These are phyloP conservation scores for Dinomys branickii DNA, from an alignment of 2,113 vertebrate genomes.

Conservation along the genomic window DNA sequence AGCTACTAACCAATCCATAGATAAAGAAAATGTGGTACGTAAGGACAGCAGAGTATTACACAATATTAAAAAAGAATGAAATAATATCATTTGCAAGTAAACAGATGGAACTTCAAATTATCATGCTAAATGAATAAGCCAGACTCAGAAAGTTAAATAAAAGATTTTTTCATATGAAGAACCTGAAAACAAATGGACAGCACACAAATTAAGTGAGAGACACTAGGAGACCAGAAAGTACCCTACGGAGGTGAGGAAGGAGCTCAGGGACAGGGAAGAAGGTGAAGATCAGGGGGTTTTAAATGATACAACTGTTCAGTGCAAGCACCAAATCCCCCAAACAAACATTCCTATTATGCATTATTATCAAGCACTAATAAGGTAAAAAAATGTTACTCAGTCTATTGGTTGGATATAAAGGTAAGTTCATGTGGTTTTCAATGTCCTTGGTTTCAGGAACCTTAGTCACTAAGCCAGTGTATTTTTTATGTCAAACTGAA, in stretches of 20 bases:
- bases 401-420: background rate
- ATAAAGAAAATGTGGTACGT: no score
- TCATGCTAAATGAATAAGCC: no score
- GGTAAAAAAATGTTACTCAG: background rate
- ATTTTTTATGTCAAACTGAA: background rate
- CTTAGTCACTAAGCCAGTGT: background rate
- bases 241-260: background rate
- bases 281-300: background rate
- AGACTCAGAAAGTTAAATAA: background rate
- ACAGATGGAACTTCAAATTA: no score
- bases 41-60: no score
- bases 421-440: background rate
- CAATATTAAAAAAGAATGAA: no score
- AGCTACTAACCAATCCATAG: no score
- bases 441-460: background rate
- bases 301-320: background rate
- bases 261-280: background rate
- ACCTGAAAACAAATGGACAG: background rate
- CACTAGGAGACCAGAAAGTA: background rate
- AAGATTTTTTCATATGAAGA: background rate
- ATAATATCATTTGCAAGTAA: no score
- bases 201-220: background rate
- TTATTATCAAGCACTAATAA: background rate
- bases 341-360: background rate
- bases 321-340: background rate